Percentiles rank a stretch among this genome's conserved stretches.
Conservation (phyloP, 92 coral and sea anemone genomes). For the Nematostella vectensis region DNA sequence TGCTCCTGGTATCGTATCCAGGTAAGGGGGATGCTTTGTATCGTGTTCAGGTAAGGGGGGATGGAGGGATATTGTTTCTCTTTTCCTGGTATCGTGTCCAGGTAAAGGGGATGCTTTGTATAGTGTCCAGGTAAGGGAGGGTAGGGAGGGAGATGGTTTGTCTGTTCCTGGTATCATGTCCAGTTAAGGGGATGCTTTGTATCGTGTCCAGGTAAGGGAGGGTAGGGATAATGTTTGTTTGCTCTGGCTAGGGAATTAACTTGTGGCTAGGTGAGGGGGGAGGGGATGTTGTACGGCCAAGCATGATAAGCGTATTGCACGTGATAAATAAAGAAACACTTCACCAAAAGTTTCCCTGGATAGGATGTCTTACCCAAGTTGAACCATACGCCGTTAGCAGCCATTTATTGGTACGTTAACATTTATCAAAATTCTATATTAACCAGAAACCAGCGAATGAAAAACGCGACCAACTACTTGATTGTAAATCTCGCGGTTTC, state of each 20-base stretch:
- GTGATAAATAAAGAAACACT: too few species aligned
- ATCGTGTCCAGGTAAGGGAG: too few species aligned
- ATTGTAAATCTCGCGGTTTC: conserved; percentile 27
- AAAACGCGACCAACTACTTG: conserved; percentile 33
- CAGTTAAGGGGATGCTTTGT: neutral
- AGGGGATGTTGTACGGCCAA: neutral
- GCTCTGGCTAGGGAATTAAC: too few species aligned
- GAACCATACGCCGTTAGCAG: too few species aligned
- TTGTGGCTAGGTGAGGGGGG: neutral
- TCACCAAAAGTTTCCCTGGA: too few species aligned
- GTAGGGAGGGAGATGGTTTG: neutral
- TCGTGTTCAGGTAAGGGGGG: neutral
- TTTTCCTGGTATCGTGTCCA: neutral
- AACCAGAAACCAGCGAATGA: conserved; percentile 26
- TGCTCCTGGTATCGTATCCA: too few species aligned
- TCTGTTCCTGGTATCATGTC: neutral
- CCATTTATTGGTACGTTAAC: too few species aligned
- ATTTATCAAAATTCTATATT: neutral
- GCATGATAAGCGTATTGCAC: neutral
- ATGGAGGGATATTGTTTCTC: neutral
- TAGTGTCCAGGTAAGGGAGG: neutral
- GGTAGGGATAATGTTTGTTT: too few species aligned
- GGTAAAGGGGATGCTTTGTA: neutral
- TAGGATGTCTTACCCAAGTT: too few species aligned
- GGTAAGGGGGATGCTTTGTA: too few species aligned